Conservation (phyloP, 2,797 vertebrate genomes). For the Paedocypris micromegethes region DNA sequence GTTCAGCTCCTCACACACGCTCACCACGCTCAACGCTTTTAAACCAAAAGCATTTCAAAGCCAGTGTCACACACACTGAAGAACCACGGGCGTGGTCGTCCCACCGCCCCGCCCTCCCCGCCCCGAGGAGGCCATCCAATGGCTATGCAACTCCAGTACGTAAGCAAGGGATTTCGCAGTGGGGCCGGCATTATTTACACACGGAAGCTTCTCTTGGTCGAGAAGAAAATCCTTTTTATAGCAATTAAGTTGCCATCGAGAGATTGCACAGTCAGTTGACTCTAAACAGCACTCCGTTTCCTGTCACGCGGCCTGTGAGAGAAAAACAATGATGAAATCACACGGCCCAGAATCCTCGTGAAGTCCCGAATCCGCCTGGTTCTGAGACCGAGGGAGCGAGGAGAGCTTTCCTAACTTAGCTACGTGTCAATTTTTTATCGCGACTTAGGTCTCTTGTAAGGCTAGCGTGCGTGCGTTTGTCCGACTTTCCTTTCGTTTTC, state of each 20-base stretch:
- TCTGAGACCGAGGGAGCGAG: conserved; percentile 15
- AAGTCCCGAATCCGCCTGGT: conserved; percentile 8
- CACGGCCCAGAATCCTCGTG: background rate
- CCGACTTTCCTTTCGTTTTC: conserved; percentile 52
- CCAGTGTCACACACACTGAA: conserved; percentile 24
- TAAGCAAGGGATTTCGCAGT: conserved; percentile 77
- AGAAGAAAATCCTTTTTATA: conserved; percentile 71
- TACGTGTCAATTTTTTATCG: conserved; percentile 78
- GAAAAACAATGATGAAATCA: conserved; percentile 17
- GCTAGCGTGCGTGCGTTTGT: conserved; percentile 79
- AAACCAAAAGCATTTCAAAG: conserved; percentile 46
- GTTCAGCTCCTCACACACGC: conserved; percentile 1
- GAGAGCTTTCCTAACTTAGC: conserved; percentile 72
- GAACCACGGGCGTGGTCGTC: conserved; percentile 23
- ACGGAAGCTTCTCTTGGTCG: conserved; percentile 55
- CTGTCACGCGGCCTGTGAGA: conserved; percentile 67
- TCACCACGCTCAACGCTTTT: conserved; percentile 28
- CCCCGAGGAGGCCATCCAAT: conserved; percentile 75
- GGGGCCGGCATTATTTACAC: conserved; percentile 62
- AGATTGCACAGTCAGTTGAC: conserved; percentile 95
- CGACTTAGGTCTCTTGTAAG: conserved; percentile 77
- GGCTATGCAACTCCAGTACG: conserved; percentile 83
- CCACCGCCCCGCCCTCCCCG: conserved; percentile 60
- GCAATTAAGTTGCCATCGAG: conserved; percentile 91
- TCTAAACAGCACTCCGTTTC: conserved; percentile 86